Percentiles rank a stretch among this genome's conserved stretches.
Evolutionary conservation across 1,140 invertebrate genomes (phyloP).

Genomic region (Pseudomyrmex flavicornis): DNA sequence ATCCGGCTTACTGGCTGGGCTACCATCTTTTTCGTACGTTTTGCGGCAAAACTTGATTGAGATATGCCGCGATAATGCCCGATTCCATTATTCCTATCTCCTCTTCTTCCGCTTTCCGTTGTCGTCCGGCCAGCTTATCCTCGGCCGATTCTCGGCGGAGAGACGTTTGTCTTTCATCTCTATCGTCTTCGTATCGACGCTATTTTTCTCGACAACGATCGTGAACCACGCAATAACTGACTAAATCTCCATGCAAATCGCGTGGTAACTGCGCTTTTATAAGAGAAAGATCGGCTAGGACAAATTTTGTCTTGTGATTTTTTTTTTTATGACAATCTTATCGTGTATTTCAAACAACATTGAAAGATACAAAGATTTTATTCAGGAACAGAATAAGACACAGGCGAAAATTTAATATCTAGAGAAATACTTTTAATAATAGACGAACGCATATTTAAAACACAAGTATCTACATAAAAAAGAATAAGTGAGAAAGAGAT

Average conservation of each 20-base stretch:
- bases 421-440: neutral
- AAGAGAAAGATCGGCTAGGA: neutral
- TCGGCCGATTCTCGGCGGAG: constrained; percentile 15
- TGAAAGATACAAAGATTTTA: constrained; percentile 1
- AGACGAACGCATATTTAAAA: neutral
- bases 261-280: neutral
- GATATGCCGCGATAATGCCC: constrained; percentile 67
- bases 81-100: constrained; percentile 66
- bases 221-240: constrained; percentile 49
- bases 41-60: constrained; percentile 67
- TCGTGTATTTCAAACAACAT: neutral
- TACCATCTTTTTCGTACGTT: constrained; percentile 40
- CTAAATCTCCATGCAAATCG: constrained; percentile 56
- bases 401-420: neutral
- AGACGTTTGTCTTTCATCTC: constrained; percentile 57
- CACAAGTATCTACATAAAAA: neutral
- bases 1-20: constrained; percentile 60
- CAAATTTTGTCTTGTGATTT: neutral
- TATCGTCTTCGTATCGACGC: constrained; percentile 51
- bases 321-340: neutral
- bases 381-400: neutral
- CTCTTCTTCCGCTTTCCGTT: neutral
- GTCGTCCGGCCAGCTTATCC: constrained; percentile 6
- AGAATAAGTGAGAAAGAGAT: neutral
- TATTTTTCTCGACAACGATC: constrained; percentile 48